Evolutionary conservation across 30 jellyfish, hydroid and myxozoan species (phyloP).

Genomic region (Aurelia sp.): DNA sequence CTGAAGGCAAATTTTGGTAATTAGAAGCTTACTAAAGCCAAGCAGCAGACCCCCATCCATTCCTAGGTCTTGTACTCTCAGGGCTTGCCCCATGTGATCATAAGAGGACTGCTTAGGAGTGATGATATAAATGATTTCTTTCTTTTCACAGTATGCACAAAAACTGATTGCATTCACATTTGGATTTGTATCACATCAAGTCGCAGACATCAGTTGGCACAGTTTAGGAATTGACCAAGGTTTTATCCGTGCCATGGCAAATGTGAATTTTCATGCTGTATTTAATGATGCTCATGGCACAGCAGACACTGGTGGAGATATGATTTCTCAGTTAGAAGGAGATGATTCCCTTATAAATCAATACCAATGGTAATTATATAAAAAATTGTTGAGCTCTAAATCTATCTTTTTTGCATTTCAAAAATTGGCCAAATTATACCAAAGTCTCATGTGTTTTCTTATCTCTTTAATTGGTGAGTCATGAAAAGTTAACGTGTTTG

Average conservation of each 20-base stretch:
- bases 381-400: neutral
- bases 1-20: no score
- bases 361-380: conserved; percentile 66
- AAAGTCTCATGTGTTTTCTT: no score
- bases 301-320: conserved; percentile 96
- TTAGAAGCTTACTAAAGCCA: no score
- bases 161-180: conserved; percentile 90
- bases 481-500: no score
- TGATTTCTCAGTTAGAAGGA: conserved; percentile 83
- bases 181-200: conserved; percentile 94
- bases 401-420: no score
- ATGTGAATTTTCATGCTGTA: conserved; percentile 85
- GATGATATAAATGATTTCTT: no score
- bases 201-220: conserved; percentile 97
- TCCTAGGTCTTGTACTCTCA: no score
- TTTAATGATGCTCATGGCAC: conserved; percentile 81
- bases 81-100: no score
- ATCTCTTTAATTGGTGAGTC: no score
- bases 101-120: no score
- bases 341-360: conserved; percentile 76
- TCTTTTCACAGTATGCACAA: conserved; percentile 81
- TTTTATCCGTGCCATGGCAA: conserved; percentile 91
- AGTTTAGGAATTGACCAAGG: conserved; percentile 95
- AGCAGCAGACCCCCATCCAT: no score
- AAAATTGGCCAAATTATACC: no score